phyloP scores from a whole-genome alignment of 2,888 invertebrate species.

The Abrostola tripartita region DNA sequence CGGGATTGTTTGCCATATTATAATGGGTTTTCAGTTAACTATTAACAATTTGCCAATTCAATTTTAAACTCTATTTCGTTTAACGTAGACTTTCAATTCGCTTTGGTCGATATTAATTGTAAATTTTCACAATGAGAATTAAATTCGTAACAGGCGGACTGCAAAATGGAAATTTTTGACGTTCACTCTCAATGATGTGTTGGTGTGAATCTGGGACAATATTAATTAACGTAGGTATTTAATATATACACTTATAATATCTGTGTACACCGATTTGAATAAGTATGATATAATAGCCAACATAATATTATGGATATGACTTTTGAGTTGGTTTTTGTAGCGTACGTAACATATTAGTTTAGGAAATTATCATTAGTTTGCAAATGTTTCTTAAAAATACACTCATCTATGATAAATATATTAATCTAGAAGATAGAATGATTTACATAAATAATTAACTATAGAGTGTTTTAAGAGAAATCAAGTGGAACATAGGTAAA shows the following conservation, averaged over 20 bases:
- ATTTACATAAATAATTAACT: too few relatives aligned
- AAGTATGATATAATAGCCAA: conserved; percentile 21
- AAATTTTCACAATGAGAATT: conserved; percentile 62
- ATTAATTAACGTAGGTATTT: conserved; percentile 35
- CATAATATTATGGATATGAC: too few relatives aligned
- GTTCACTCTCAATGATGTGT: conserved; percentile 38
- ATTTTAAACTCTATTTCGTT: conserved; percentile 42
- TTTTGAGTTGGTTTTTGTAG: too few relatives aligned
- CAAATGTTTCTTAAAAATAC: too few relatives aligned
- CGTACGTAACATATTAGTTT: too few relatives aligned
- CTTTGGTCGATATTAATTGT: conserved; percentile 31
- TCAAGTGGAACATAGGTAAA: too few relatives aligned
- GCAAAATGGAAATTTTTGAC: conserved; percentile 64
- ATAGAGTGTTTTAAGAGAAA: too few relatives aligned
- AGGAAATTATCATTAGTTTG: too few relatives aligned
- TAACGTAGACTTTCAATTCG: conserved; percentile 37
- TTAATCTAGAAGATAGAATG: too few relatives aligned
- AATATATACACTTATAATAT: conserved; percentile 8
- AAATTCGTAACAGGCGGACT: conserved; percentile 57
- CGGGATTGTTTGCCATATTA: conserved; percentile 71
- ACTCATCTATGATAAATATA: too few relatives aligned
- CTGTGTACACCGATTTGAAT: conserved; percentile 6
- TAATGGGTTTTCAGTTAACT: conserved; percentile 74
- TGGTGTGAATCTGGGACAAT: conserved; percentile 42
- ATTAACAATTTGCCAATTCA: conserved; percentile 30